Conservation (phyloP, 2,797 vertebrate species). For the Hemitrygon akajei region DNA sequence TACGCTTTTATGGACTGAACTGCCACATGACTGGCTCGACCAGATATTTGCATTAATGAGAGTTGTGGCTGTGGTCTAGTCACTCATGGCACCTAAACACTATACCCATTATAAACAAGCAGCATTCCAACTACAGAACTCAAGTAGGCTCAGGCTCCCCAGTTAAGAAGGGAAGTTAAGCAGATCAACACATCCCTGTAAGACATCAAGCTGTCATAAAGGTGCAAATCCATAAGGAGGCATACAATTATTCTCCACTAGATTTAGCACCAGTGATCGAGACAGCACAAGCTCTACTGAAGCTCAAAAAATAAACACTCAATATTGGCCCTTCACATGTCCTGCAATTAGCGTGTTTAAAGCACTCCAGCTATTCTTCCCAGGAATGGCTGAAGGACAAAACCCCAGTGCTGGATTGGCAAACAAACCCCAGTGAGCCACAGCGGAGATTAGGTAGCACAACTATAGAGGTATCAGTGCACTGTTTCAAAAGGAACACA, state of each 20-base stretch:
- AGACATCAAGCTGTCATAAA: neutral
- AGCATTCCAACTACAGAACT: neutral
- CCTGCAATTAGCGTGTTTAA: neutral
- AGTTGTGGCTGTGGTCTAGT: no score
- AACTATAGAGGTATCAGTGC: no score
- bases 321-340: neutral
- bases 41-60: no score
- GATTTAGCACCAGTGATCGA: neutral
- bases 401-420: neutral
- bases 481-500: no score
- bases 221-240: neutral
- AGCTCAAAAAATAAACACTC: neutral
- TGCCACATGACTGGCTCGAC: no score
- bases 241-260: neutral
- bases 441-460: no score
- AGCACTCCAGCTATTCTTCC: neutral
- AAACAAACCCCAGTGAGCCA: neutral
- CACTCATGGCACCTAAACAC: neutral
- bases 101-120: neutral
- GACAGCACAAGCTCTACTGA: neutral
- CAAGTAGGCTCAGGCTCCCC: neutral
- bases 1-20: no score
- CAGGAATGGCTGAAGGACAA: neutral
- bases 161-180: neutral
- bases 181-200: neutral